Conservation (phyloP, 1,140 invertebrate species). For the Drosophila ironensis region DNA sequence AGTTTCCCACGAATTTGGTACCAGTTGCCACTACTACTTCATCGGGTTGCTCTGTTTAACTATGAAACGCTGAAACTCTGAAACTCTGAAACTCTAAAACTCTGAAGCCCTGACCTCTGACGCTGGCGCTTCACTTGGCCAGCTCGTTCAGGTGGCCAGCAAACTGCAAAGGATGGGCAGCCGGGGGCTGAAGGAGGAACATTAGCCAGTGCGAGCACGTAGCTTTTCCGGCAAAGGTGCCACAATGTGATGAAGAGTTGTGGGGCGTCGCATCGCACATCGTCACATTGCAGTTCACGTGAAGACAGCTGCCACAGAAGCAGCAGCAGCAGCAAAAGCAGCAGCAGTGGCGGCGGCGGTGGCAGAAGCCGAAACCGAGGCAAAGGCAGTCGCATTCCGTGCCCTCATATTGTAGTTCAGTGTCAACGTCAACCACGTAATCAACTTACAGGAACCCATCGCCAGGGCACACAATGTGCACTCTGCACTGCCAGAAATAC, state of each 20-base stretch:
- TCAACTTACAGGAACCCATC: constrained; percentile 67
- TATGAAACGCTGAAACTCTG: no score
- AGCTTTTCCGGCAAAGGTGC: constrained; percentile 26
- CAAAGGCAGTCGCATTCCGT: constrained; percentile 47
- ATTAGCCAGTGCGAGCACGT: constrained; percentile 68
- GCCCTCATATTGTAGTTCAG: constrained; percentile 74
- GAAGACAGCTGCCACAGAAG: constrained; percentile 73
- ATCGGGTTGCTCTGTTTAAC: neutral
- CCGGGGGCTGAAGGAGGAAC: neutral
- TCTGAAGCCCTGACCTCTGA: constrained; percentile 21
- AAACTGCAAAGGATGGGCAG: neutral
- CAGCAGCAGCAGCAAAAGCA: constrained; percentile 4
- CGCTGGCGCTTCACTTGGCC: constrained; percentile 53
- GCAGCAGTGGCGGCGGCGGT: constrained; percentile 63
- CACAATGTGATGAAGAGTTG: constrained; percentile 43
- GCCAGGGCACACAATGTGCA: constrained; percentile 17
- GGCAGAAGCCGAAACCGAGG: neutral
- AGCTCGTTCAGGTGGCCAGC: constrained; percentile 43
- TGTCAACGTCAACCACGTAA: constrained; percentile 77
- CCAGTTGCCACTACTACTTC: constrained; percentile 21
- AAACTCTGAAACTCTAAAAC: no score
- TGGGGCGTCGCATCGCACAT: constrained; percentile 20
- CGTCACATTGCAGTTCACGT: constrained; percentile 63
- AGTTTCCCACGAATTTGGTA: constrained; percentile 70
- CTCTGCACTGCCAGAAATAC: neutral